These are phyloP conservation scores for Illadopsis cleaveri DNA, from an alignment of 2,113 vertebrate genomes.

Conservation along the genomic window DNA sequence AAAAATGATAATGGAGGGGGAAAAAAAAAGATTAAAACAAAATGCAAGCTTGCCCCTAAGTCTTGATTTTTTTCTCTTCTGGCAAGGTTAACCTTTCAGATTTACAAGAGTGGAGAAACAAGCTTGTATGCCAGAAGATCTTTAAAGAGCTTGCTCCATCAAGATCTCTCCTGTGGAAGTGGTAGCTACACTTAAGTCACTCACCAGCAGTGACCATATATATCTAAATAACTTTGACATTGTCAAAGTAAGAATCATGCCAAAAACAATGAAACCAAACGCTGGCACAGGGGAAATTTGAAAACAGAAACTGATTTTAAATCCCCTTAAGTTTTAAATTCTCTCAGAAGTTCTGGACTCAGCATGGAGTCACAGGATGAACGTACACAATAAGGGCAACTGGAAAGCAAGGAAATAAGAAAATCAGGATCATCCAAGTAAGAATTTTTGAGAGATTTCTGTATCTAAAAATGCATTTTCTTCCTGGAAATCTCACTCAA, in stretches of 20 bases:
- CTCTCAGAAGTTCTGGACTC: not conserved
- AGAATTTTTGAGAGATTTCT: not conserved
- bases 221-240: not conserved
- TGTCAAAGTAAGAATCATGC: not conserved
- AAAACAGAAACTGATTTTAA: not conserved
- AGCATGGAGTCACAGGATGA: not conserved
- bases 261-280: not conserved
- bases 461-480: not conserved
- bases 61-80: not conserved
- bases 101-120: not conserved
- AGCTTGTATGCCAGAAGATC: not conserved
- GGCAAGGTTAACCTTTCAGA: not conserved
- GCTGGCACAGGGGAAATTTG: not conserved
- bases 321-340: not conserved
- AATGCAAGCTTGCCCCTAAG: not conserved
- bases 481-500: not conserved
- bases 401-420: not conserved
- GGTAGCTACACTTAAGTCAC: not conserved
- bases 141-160: not conserved
- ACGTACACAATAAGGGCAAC: not conserved
- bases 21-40: not conserved
- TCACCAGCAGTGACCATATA: not conserved
- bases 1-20: fast-evolving
- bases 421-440: not conserved
- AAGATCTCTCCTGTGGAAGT: not conserved